Evolutionary conservation across 2,797 vertebrate species (phyloP).

Genomic region (Merluccius polli): DNA sequence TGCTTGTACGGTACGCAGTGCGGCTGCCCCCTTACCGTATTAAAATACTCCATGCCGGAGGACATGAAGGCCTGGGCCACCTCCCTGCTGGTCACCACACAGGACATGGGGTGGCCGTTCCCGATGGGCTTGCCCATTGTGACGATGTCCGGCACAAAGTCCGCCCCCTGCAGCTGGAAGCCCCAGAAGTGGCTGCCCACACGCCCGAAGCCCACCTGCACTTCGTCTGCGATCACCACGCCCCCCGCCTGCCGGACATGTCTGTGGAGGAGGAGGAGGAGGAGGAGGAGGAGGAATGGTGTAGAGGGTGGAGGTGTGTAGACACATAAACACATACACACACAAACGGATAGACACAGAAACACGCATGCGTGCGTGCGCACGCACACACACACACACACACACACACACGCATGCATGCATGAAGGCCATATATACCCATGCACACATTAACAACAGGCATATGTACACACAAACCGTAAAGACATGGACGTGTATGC

Average conservation of each 20-base stretch:
- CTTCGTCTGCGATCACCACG: slow-evolving; percentile 92
- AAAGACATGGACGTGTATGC: background rate
- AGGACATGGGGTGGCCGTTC: slow-evolving; percentile 95
- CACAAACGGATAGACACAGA: background rate
- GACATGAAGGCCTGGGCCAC: slow-evolving; percentile 87
- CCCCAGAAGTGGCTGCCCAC: slow-evolving; percentile 92
- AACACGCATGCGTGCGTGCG: background rate
- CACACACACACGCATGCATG: background rate
- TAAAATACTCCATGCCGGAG: slow-evolving; percentile 94
- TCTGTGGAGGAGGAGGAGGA: slow-evolving; percentile 66
- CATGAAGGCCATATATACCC: background rate
- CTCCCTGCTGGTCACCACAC: slow-evolving; percentile 91
- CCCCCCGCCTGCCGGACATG: slow-evolving; percentile 81
- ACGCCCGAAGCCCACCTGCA: slow-evolving; percentile 97
- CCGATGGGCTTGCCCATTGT: slow-evolving; percentile 99
- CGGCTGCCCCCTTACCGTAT: slow-evolving; percentile 81
- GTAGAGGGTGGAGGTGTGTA: background rate
- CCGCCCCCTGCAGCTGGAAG: slow-evolving; percentile 89
- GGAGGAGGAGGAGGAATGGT: no score
- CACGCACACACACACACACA: background rate
- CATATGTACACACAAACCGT: background rate
- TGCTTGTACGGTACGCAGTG: no score
- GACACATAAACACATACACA: background rate
- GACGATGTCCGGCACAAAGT: slow-evolving; percentile 93
- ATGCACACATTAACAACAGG: background rate